A percentile compares a stretch with the other conserved stretches of the same genome.
Conservation (phyloP, 2,888 invertebrate genomes). For the Drosophila algonquin region DNA sequence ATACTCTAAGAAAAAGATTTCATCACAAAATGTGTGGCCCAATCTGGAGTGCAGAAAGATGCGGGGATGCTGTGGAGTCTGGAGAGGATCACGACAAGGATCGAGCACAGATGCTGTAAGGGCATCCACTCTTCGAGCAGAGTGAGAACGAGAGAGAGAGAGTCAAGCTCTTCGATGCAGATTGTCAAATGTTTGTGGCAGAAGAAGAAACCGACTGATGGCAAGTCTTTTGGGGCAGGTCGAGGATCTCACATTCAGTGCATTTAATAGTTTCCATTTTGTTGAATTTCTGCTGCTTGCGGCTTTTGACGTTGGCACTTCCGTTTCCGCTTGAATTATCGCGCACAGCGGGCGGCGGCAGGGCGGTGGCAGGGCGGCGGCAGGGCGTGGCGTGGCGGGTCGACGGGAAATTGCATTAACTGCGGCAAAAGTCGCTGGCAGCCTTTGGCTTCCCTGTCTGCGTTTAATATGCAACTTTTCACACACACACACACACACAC, state of each 20-base stretch:
- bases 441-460: slow-evolving; percentile 60
- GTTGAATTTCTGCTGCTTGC: slow-evolving; percentile 57
- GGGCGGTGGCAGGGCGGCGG: slow-evolving; percentile 18
- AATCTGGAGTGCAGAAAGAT: background rate
- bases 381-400: slow-evolving; percentile 36
- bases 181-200: slow-evolving; percentile 4
- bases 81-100: background rate
- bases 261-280: slow-evolving; percentile 79
- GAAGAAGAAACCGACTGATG: slow-evolving; percentile 2
- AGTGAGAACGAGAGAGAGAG: too few relatives aligned
- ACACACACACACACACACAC: slow-evolving; percentile 42
- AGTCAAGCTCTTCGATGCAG: background rate
- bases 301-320: slow-evolving; percentile 76
- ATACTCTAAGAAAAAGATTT: background rate
- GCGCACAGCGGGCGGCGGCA: slow-evolving; percentile 61
- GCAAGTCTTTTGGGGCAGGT: slow-evolving; percentile 35
- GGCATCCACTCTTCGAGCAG: background rate
- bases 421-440: slow-evolving; percentile 66
- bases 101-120: background rate
- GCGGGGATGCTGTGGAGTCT: background rate
- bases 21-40: too few relatives aligned
- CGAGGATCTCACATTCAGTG: slow-evolving; percentile 57
- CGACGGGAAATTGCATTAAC: slow-evolving; percentile 75
- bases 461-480: slow-evolving; percentile 78
- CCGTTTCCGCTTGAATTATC: slow-evolving; percentile 79